These are phyloP conservation scores for Stegastes partitus DNA, from an alignment of 2,113 vertebrate genomes.

Conservation along the genomic window DNA sequence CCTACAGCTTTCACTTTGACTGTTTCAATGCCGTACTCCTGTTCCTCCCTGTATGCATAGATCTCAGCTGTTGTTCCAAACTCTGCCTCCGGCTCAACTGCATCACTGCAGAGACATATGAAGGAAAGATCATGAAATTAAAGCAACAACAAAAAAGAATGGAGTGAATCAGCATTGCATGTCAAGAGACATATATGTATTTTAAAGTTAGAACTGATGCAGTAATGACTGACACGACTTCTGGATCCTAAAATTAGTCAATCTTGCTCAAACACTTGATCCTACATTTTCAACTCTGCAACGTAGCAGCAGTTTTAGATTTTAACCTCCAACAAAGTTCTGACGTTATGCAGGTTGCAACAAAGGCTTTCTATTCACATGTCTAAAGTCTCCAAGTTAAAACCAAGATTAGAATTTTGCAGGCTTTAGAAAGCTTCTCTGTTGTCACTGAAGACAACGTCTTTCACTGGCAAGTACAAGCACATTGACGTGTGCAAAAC, in stretches of 20 bases:
- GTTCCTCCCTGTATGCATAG: constrained; percentile 96
- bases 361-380: background rate
- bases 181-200: background rate
- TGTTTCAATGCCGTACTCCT: constrained; percentile 95
- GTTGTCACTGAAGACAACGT: background rate
- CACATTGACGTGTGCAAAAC: no score
- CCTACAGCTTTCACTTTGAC: constrained; percentile 98
- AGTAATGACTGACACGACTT: background rate
- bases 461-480: no score
- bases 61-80: constrained; percentile 99
- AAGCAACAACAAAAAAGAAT: background rate
- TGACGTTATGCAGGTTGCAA: background rate
- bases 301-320: background rate
- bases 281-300: background rate
- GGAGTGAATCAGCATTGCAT: background rate
- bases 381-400: background rate
- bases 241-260: background rate
- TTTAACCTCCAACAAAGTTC: background rate
- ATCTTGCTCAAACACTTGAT: background rate
- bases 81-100: constrained; percentile 88
- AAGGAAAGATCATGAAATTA: background rate
- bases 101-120: constrained; percentile 77
- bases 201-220: background rate
- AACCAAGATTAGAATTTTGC: background rate
- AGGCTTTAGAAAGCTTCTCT: background rate